Conservation (phyloP, 2,113 vertebrate genomes). For the Chaenogobius annularis region DNA sequence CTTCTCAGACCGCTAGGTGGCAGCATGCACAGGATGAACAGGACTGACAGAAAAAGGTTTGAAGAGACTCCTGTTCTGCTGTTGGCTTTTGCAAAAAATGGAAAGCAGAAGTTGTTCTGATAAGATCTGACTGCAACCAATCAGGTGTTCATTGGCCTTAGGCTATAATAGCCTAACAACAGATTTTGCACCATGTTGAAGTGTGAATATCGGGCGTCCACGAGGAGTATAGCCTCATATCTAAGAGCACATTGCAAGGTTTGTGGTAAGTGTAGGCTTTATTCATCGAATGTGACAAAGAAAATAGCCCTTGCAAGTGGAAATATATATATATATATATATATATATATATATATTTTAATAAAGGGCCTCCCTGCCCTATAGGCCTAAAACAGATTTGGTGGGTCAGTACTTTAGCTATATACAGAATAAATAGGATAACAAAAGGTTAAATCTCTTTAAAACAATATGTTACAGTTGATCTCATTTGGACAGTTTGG, state of each 20-base stretch:
- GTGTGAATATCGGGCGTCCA: too few species aligned
- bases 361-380: too few species aligned
- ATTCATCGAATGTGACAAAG: too few species aligned
- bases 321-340: too few species aligned
- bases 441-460: neutral
- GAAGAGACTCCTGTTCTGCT: neutral
- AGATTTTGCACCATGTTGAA: neutral
- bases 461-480: neutral
- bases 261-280: constrained; percentile 22
- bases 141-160: neutral
- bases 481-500: constrained; percentile 93
- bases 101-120: neutral
- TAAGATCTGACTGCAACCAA: neutral
- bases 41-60: neutral
- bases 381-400: neutral
- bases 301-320: neutral
- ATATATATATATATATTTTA: too few species aligned
- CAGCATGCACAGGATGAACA: constrained; percentile 11
- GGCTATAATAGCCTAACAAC: neutral
- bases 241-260: constrained; percentile 3
- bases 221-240: constrained; percentile 8
- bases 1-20: constrained; percentile 35
- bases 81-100: neutral
- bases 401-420: neutral
- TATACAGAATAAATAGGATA: constrained; percentile 2